Evolutionary conservation across 2,113 vertebrate genomes (phyloP), one percentile per base, ranked within the genome.

Genomic region (Tricholaema leucomelas): DNA sequence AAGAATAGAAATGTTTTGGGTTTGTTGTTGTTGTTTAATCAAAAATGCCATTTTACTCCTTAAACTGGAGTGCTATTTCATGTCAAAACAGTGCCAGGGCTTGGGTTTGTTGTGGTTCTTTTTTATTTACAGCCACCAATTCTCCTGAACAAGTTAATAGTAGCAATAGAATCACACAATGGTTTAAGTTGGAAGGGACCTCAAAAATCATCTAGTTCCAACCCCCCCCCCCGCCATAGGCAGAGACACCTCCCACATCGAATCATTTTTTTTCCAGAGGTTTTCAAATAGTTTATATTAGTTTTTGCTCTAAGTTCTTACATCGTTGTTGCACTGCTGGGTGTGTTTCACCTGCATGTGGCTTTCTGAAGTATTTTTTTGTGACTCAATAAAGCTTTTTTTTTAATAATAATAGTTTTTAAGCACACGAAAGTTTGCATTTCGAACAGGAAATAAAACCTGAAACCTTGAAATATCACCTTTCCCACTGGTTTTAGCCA

Each of bases 341-440:
- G 96, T 96, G 95, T 95, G 81, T 94, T 97, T 96, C 96, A 84
- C 95, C 97, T 96, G 95, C 95, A 95, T 92, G 24, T 96, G 97
- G 96, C 96, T 97, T 98, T 96, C 98, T 98, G 96, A 98, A 97
- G 97, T 98, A 96, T 97, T 93, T 40, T 5, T 97, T 98, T 97
- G 96, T 97, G 96, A 98, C 98, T 98, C 98, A 98, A 98, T 98
- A 97, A 98, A 98, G 95, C 61, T 97, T 72, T 76, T 40, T 40
- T 40, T 40, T 40, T 40, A 18, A 18, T 17, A 48, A 18, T 44
- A 44, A 44, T 11, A 23, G 23, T 48, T 23, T 6, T 48, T 23
- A 48, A 10, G 23, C 46, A 10, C 20, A 23, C 46, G 35, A 65
- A 18, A 24, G 12, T 12, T 5, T 7, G 21, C 5, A 15, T 84